phyloP scores from a whole-genome alignment of 2,888 invertebrate genomes.

The Macrophya alboannulata region DNA sequence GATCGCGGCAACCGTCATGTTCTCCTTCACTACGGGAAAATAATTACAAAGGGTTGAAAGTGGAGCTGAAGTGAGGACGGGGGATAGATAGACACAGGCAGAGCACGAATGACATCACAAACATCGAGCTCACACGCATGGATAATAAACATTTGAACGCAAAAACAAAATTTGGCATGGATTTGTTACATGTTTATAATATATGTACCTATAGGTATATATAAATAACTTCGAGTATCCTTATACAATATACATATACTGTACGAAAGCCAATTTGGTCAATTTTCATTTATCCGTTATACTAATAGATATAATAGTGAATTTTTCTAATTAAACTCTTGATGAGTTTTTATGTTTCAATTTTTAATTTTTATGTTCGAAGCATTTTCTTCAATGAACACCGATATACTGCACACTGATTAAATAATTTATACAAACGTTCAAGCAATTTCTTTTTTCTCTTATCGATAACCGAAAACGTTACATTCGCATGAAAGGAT shows the following conservation, averaged over 20 bases:
- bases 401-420: slow-evolving; percentile 35
- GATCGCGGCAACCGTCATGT: slow-evolving; percentile 36
- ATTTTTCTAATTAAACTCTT: not conserved
- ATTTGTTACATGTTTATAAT: slow-evolving; percentile 47
- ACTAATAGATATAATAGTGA: not conserved
- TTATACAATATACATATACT: not conserved
- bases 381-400: slow-evolving; percentile 3
- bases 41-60: slow-evolving; percentile 53
- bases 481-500: slow-evolving; percentile 20
- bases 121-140: slow-evolving; percentile 72
- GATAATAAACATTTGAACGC: slow-evolving; percentile 68
- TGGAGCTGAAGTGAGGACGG: slow-evolving; percentile 44
- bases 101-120: slow-evolving; percentile 70
- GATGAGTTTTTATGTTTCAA: not conserved
- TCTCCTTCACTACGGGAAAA: slow-evolving; percentile 51
- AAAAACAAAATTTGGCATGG: slow-evolving; percentile 43
- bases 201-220: slow-evolving; percentile 4
- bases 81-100: slow-evolving; percentile 63
- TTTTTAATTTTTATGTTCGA: not conserved
- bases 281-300: not conserved
- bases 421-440: slow-evolving; percentile 17
- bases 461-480: not conserved
- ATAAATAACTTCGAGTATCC: not conserved
- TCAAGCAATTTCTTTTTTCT: slow-evolving; percentile 35
- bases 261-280: not conserved